A percentile compares a stretch with the other conserved stretches of the same genome.
These are phyloP conservation scores for Mareca penelope DNA, from an alignment of 2,797 vertebrate genomes.

Conservation along the genomic window DNA sequence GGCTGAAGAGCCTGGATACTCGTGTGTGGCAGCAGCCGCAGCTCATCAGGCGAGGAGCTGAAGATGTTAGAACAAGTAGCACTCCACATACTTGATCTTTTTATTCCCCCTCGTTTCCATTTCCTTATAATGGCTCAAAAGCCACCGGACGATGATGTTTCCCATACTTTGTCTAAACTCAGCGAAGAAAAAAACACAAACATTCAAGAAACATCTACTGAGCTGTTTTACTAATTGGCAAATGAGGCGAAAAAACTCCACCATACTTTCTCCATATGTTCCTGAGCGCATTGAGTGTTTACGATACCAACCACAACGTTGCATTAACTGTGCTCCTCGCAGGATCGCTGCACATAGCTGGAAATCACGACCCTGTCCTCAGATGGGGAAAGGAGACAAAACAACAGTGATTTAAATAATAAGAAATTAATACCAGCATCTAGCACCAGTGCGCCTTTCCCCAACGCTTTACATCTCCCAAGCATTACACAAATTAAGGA, in stretches of 20 bases:
- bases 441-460: neutral
- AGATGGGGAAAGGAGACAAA: neutral
- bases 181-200: neutral
- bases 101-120: neutral
- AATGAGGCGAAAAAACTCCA: neutral
- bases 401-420: neutral
- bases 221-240: neutral
- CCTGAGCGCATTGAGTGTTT: neutral
- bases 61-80: neutral
- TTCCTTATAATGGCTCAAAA: neutral
- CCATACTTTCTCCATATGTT: neutral
- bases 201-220: neutral
- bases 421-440: neutral
- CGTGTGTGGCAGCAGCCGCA: neutral
- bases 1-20: neutral
- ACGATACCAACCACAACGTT: neutral
- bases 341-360: neutral
- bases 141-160: neutral
- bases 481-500: neutral
- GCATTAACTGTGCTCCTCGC: neutral
- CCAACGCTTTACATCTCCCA: neutral
- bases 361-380: neutral
- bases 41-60: neutral
- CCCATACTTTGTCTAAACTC: neutral
- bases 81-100: neutral